Percentiles rank a stretch among this genome's conserved stretches.
Evolutionary conservation across 2,113 vertebrate species (phyloP).

Genomic region (Mellivora capensis): DNA sequence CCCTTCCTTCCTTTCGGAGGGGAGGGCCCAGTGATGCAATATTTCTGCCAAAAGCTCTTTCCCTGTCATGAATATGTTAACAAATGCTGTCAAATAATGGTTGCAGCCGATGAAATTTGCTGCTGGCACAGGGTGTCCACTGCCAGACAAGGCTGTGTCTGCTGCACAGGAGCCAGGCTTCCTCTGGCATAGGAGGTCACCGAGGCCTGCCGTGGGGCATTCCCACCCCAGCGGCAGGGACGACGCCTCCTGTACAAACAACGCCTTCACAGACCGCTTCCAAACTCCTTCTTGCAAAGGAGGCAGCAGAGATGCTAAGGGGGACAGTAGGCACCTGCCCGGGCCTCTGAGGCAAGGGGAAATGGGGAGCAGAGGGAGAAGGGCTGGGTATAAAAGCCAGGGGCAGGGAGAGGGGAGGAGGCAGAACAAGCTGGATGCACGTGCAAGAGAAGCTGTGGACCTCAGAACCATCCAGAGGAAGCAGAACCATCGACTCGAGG

Average conservation of each 20-base stretch:
- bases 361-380: neutral
- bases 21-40: neutral
- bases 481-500: neutral
- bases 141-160: conserved; percentile 62
- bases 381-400: neutral
- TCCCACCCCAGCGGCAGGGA: conserved; percentile 18
- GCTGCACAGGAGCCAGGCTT: conserved; percentile 52
- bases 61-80: conserved; percentile 69
- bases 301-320: conserved; percentile 24
- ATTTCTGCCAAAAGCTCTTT: conserved; percentile 35
- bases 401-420: neutral
- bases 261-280: neutral
- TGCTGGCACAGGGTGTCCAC: conserved; percentile 56
- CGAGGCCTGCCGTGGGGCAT: conserved; percentile 57
- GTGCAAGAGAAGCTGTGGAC: neutral
- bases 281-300: conserved; percentile 51
- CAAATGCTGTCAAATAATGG: conserved; percentile 66
- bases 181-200: conserved; percentile 65
- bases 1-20: neutral
- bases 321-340: neutral
- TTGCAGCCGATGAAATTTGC: conserved; percentile 64
- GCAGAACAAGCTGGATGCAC: neutral
- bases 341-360: neutral
- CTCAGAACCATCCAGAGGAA: neutral
- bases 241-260: conserved; percentile 63